Conservation (phyloP, 2,888 invertebrate genomes). For the Coelopa pilipes region DNA sequence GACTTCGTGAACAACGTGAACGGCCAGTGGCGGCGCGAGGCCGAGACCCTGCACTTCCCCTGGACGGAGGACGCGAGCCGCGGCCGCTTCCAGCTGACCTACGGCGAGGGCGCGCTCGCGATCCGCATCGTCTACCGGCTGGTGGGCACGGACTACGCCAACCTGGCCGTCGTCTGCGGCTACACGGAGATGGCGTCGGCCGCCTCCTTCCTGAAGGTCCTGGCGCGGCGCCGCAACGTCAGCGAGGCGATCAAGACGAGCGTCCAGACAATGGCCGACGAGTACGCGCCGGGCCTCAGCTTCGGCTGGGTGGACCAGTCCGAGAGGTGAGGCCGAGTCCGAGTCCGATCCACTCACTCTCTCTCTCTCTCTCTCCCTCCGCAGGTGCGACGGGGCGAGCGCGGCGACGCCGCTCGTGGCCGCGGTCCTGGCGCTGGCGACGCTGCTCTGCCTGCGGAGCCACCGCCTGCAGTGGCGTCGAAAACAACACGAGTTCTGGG, state of each 20-base stretch:
- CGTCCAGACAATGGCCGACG: background rate
- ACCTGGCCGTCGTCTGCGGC: slow-evolving; percentile 47
- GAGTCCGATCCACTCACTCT: background rate
- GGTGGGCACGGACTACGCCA: slow-evolving; percentile 37
- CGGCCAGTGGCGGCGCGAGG: slow-evolving; percentile 32
- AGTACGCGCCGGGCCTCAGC: background rate
- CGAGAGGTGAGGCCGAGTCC: slow-evolving; percentile 20
- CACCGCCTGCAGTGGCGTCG: no score
- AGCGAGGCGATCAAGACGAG: background rate
- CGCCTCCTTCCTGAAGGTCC: slow-evolving; percentile 44
- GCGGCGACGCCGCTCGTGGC: background rate
- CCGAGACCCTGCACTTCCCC: slow-evolving; percentile 47
- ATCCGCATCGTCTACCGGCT: slow-evolving; percentile 47
- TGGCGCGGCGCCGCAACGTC: slow-evolving; percentile 35
- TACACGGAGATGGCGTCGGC: slow-evolving; percentile 41
- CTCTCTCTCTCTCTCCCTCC: slow-evolving; percentile 15
- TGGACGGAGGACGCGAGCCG: slow-evolving; percentile 45
- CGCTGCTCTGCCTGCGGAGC: no score
- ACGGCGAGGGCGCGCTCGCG: background rate
- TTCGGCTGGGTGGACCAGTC: slow-evolving; percentile 41
- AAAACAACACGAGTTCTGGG: no score
- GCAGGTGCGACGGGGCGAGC: slow-evolving; percentile 36
- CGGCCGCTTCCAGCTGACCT: slow-evolving; percentile 47
- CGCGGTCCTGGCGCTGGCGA: no score
- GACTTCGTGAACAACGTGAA: slow-evolving; percentile 47